A percentile compares a stretch with the other conserved stretches of the same genome.
These are phyloP conservation scores for Coptodon rendalli DNA, from an alignment of 2,113 vertebrate species.

Conservation along the genomic window DNA sequence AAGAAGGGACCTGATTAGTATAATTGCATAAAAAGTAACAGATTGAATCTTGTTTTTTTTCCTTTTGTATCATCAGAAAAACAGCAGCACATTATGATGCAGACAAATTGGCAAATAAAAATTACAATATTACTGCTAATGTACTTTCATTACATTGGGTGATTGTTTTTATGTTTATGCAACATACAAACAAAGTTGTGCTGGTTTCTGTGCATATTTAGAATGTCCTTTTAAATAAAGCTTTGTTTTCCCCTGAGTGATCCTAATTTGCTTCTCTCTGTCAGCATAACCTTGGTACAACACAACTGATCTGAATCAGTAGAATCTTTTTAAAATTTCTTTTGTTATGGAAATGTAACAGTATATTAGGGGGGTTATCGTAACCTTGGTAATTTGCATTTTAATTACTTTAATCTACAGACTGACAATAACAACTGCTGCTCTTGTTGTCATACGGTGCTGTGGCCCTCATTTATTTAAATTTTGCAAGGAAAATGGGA, in stretches of 20 bases:
- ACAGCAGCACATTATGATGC: neutral
- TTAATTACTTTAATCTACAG: neutral
- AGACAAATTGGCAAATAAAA: neutral
- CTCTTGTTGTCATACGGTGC: neutral
- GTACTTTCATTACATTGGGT: neutral
- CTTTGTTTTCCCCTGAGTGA: rapidly evolving
- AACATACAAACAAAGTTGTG: neutral
- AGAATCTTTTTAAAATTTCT: neutral
- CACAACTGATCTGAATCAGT: neutral
- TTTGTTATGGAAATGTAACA: neutral
- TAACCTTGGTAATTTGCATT: neutral
- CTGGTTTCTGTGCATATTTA: neutral
- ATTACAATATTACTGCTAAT: neutral
- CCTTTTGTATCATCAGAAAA: neutral
- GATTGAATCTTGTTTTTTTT: rapidly evolving
- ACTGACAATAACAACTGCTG: neutral
- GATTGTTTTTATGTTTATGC: neutral
- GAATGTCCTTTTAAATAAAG: neutral
- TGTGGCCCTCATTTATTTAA: neutral
- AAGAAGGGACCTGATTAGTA: neutral
- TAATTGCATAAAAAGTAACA: neutral
- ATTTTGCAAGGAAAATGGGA: rapidly evolving
- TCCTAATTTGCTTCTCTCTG: neutral
- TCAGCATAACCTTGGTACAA: neutral
- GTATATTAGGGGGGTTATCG: neutral